Conservation (phyloP, 2,113 vertebrate species). For the Ardeotis arabs region DNA sequence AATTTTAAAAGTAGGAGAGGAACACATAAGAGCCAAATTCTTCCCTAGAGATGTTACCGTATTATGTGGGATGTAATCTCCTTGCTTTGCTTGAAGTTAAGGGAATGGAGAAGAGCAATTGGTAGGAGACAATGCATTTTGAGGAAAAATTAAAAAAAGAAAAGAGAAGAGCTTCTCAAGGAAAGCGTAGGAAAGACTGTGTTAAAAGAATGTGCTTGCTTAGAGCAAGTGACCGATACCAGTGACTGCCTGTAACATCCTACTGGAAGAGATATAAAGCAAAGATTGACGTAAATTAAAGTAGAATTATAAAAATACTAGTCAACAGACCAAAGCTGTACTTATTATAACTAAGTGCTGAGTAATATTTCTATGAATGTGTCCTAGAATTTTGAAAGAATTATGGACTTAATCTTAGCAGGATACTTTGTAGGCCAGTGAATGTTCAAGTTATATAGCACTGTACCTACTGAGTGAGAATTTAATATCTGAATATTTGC, state of each 20-base stretch:
- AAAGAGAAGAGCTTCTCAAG: not conserved
- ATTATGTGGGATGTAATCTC: not conserved
- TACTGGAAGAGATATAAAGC: not conserved
- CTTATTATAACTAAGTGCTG: not conserved
- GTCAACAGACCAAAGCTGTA: not conserved
- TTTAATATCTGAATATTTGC: slow-evolving; percentile 14
- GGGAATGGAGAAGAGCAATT: not conserved
- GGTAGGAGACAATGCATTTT: not conserved
- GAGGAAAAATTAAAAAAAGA: not conserved
- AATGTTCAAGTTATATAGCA: not conserved
- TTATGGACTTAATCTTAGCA: not conserved
- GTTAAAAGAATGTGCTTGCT: not conserved
- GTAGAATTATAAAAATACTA: not conserved
- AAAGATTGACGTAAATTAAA: not conserved
- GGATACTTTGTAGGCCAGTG: not conserved
- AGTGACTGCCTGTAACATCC: not conserved
- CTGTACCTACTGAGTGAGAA: not conserved
- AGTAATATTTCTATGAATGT: not conserved
- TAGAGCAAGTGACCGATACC: not conserved
- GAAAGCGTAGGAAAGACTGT: not conserved
- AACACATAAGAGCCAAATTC: not conserved
- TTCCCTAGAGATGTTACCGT: not conserved
- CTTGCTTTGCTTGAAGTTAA: not conserved
- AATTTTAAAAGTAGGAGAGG: not conserved
- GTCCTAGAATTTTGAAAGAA: not conserved